Evolutionary conservation across 2,113 vertebrate genomes (phyloP).

Genomic region (Steatornis caripensis): DNA sequence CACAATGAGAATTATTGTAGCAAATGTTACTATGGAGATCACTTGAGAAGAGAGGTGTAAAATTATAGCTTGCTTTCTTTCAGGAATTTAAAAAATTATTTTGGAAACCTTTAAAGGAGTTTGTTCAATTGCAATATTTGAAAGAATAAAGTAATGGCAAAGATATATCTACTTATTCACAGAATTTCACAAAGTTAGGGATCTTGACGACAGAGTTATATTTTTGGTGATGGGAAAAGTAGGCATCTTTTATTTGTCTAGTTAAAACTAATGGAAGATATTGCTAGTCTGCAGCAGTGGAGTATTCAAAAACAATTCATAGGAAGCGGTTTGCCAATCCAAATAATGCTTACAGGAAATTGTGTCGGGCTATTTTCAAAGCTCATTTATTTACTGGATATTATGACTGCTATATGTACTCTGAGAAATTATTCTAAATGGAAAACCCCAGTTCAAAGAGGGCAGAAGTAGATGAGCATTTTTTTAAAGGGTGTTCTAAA

Average conservation of each 20-base stretch:
- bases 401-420: neutral
- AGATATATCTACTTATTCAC: neutral
- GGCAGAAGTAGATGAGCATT: neutral
- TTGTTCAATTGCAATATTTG: neutral
- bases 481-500: neutral
- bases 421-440: neutral
- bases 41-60: constrained; percentile 13
- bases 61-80: constrained; percentile 37
- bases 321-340: neutral
- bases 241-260: neutral
- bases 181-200: neutral
- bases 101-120: constrained; percentile 15
- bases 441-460: neutral
- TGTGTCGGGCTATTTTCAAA: neutral
- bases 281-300: neutral
- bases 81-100: neutral
- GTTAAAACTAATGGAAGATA: neutral
- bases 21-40: constrained; percentile 33
- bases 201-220: neutral
- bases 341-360: neutral
- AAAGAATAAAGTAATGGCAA: neutral
- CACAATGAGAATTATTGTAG: neutral
- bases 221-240: neutral
- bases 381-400: neutral
- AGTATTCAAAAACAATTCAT: neutral